These are phyloP conservation scores for Calliphora vomitoria DNA, from an alignment of 2,888 invertebrate species.

Conservation along the genomic window DNA sequence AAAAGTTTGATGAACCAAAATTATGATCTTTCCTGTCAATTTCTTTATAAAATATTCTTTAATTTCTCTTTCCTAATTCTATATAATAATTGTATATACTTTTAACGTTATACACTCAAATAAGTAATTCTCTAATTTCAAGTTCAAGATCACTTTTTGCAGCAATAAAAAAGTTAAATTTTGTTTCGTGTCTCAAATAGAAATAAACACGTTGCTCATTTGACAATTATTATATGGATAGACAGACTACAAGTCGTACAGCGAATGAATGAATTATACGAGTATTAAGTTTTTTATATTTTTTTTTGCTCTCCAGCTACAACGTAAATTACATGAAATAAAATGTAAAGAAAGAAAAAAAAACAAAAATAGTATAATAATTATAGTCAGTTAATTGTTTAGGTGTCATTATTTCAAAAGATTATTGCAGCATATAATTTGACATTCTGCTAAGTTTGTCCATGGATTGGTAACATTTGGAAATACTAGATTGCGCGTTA, in stretches of 20 bases:
- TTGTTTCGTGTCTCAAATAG: neutral
- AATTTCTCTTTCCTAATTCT: neutral
- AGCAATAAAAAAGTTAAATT: slow-evolving; percentile 7
- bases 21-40: too few relatives aligned
- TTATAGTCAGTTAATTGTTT: slow-evolving; percentile 24
- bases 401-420: neutral
- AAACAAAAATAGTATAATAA: neutral
- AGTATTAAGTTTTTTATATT: neutral
- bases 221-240: neutral
- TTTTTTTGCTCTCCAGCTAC: neutral
- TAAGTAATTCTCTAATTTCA: slow-evolving; percentile 26
- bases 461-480: neutral
- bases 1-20: too few relatives aligned
- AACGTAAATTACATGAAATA: slow-evolving; percentile 24
- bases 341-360: neutral
- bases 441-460: neutral
- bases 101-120: too few relatives aligned
- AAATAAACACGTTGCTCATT: neutral
- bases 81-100: too few relatives aligned
- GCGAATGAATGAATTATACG: neutral
- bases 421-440: neutral
- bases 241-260: neutral
- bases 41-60: neutral
- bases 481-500: neutral
- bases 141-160: slow-evolving; percentile 46